Percentiles rank a stretch among this genome's conserved stretches.
Conservation (phyloP, 2,797 vertebrate genomes). For the Trematomus bernacchii region DNA sequence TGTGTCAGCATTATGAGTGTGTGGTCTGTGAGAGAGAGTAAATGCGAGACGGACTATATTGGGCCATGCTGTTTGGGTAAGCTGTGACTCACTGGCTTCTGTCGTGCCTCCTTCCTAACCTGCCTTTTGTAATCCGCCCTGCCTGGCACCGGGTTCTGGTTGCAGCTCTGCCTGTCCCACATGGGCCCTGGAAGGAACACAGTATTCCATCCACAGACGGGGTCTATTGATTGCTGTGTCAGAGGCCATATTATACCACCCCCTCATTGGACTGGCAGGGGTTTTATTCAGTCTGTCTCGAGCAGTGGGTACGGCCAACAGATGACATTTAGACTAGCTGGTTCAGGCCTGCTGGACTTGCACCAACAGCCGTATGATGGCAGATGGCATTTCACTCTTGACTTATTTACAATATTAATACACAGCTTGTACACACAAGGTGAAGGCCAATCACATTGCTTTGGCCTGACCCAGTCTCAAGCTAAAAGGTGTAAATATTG, state of each 20-base stretch:
- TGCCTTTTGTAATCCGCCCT: constrained; percentile 54
- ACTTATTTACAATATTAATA: constrained; percentile 78
- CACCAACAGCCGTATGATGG: constrained; percentile 78
- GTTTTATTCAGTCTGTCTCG: constrained; percentile 63
- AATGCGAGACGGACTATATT: constrained; percentile 39
- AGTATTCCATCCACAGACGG: constrained; percentile 76
- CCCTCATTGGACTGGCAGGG: constrained; percentile 66
- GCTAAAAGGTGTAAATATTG: constrained; percentile 28
- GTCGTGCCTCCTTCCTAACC: constrained; percentile 41
- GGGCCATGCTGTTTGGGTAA: constrained; percentile 52
- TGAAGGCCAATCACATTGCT: constrained; percentile 63
- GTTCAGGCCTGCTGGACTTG: constrained; percentile 51
- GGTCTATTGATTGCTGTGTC: constrained; percentile 83
- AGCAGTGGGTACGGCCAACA: constrained; percentile 55
- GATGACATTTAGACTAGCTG: constrained; percentile 80
- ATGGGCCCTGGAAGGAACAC: constrained; percentile 60
- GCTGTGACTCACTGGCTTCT: constrained; percentile 60
- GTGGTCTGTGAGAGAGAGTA: constrained; percentile 31
- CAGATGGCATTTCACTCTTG: constrained; percentile 80
- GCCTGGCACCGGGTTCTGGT: constrained; percentile 63
- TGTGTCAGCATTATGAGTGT: constrained; percentile 56
- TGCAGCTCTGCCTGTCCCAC: constrained; percentile 63
- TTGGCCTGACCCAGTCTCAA: constrained; percentile 44
- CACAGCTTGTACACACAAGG: constrained; percentile 71
- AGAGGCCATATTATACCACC: constrained; percentile 77